phyloP scores from a whole-genome alignment of 2,797 vertebrate species.

The Neoniphon sammara region DNA sequence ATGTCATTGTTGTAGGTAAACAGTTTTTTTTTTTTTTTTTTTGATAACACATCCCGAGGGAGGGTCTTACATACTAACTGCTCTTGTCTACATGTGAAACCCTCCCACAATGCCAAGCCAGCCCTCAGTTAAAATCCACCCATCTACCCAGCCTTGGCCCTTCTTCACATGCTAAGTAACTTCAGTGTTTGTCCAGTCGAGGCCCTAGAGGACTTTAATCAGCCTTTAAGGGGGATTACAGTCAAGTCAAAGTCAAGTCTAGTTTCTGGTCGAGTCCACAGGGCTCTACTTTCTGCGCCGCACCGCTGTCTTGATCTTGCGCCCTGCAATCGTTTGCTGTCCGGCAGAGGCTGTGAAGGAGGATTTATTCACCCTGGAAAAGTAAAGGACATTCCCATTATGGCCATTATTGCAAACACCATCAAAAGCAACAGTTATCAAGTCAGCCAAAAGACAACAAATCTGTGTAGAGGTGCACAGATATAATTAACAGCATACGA shows the following conservation, averaged over 20 bases:
- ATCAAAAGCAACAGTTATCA: not conserved
- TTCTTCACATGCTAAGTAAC: constrained; percentile 66
- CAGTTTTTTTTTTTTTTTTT: constrained; percentile 52
- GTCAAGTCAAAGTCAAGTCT: constrained; percentile 66
- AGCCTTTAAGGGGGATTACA: constrained; percentile 45
- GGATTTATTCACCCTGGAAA: constrained; percentile 82
- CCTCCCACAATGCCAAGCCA: constrained; percentile 43
- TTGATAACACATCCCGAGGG: constrained; percentile 74
- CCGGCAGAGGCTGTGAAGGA: constrained; percentile 77
- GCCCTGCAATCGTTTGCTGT: constrained; percentile 84
- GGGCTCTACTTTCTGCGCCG: constrained; percentile 91
- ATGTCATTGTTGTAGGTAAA: constrained; percentile 62
- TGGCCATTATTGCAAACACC: not conserved
- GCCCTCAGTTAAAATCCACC: constrained; percentile 33
- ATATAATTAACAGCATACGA: not conserved
- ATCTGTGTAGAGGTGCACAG: not conserved
- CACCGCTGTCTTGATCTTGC: constrained; percentile 97
- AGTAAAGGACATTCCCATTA: not conserved
- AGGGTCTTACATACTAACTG: constrained; percentile 67
- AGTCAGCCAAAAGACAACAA: not conserved
- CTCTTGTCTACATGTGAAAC: constrained; percentile 54
- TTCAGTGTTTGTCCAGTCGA: constrained; percentile 69
- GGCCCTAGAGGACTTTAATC: constrained; percentile 45
- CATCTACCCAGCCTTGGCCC: constrained; percentile 69
- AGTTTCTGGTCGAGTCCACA: constrained; percentile 39